These are phyloP conservation scores for Phoenoteleia sp. DNA, from an alignment of 2,888 invertebrate genomes.

Conservation along the genomic window DNA sequence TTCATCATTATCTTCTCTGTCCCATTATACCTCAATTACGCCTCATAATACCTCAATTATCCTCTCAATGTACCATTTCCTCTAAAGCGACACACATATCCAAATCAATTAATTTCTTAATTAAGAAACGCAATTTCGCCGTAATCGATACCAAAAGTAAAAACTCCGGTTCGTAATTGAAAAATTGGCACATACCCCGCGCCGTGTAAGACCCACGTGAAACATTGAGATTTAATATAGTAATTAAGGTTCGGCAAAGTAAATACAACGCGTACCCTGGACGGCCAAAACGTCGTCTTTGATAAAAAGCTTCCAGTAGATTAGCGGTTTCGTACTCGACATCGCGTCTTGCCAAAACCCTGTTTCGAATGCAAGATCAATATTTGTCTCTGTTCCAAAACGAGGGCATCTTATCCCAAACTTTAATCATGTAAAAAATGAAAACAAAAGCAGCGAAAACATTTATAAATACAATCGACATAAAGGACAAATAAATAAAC, in stretches of 20 bases:
- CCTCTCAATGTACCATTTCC: too few relatives aligned
- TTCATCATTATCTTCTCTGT: too few relatives aligned
- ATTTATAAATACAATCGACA: too few relatives aligned
- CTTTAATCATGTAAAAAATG: not conserved
- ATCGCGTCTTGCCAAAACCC: not conserved
- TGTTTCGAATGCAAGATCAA: not conserved
- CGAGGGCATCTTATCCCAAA: not conserved
- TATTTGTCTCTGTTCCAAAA: not conserved
- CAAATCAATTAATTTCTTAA: too few relatives aligned
- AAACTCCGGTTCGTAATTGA: too few relatives aligned
- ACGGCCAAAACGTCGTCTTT: not conserved
- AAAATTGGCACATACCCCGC: too few relatives aligned
- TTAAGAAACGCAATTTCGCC: too few relatives aligned
- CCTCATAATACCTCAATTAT: too few relatives aligned
- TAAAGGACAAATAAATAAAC: too few relatives aligned
- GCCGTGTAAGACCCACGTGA: not conserved
- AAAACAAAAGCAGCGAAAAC: not conserved
- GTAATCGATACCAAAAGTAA: too few relatives aligned
- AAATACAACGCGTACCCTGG: not conserved
- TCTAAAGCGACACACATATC: too few relatives aligned
- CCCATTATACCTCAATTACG: too few relatives aligned
- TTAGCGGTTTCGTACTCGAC: not conserved
- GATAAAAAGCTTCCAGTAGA: slow-evolving; percentile 5
- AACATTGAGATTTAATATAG: not conserved
- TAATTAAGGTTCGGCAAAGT: slow-evolving; percentile 1